Evolutionary conservation across 2,797 vertebrate species (phyloP).

Genomic region (Spinus olivaceus): DNA sequence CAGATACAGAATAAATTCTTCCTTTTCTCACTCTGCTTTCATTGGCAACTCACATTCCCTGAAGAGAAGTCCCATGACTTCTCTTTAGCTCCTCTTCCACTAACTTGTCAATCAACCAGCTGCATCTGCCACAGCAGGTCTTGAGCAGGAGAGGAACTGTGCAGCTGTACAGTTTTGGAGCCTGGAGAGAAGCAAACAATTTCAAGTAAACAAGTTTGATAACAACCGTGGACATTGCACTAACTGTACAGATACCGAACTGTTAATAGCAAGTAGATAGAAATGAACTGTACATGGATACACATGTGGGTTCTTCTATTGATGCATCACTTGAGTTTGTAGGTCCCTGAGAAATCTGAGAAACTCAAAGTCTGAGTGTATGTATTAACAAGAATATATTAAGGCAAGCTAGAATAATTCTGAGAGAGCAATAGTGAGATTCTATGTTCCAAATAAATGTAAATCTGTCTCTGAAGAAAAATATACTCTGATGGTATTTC

Average conservation of each 20-base stretch:
- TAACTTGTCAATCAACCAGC: background rate
- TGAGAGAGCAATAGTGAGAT: background rate
- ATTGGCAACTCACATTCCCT: background rate
- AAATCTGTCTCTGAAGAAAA: background rate
- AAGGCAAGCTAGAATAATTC: background rate
- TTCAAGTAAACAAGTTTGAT: background rate
- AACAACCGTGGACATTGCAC: background rate
- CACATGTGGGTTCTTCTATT: fast-evolving
- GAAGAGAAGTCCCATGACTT: background rate
- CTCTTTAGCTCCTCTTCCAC: background rate
- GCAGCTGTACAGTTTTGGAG: background rate
- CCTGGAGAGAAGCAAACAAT: background rate
- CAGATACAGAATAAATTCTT: background rate
- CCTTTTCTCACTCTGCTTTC: background rate
- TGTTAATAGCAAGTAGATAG: background rate
- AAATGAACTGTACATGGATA: background rate
- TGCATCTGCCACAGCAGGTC: background rate
- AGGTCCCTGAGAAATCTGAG: background rate
- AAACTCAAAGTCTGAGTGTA: background rate
- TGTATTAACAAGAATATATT: background rate
- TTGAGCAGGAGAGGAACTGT: background rate
- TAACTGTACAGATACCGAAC: background rate
- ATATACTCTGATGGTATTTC: background rate
- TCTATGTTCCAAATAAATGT: background rate
- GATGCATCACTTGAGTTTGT: background rate